Percentiles rank a stretch among this genome's conserved stretches.
phyloP scores from a whole-genome alignment of 2,888 invertebrate species.

The Cynaeus angustus region DNA sequence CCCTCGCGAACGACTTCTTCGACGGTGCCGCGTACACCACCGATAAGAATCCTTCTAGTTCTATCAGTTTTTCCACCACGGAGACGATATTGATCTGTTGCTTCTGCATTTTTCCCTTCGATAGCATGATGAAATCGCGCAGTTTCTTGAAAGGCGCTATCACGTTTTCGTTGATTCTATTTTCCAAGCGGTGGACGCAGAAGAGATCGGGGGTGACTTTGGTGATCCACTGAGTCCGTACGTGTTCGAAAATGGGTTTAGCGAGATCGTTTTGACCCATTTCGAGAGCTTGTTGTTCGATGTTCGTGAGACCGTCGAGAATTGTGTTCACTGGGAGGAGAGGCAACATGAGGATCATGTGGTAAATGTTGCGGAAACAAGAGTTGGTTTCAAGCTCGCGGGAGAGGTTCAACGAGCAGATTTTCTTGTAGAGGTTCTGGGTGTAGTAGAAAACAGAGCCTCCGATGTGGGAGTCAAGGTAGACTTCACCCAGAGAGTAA shows the following conservation, averaged over 20 bases:
- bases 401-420: slow-evolving; percentile 64
- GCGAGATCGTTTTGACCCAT: slow-evolving; percentile 58
- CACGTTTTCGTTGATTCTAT: slow-evolving; percentile 68
- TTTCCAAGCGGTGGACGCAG: slow-evolving; percentile 68
- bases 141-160: slow-evolving; percentile 69
- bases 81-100: slow-evolving; percentile 57
- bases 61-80: slow-evolving; percentile 67
- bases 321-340: slow-evolving; percentile 68
- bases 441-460: slow-evolving; percentile 69
- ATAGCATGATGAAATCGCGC: slow-evolving; percentile 64
- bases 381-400: slow-evolving; percentile 66
- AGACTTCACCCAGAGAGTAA: slow-evolving; percentile 67
- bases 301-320: slow-evolving; percentile 65
- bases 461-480: slow-evolving; percentile 66
- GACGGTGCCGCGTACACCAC: slow-evolving; percentile 60
- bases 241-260: slow-evolving; percentile 63
- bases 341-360: slow-evolving; percentile 69
- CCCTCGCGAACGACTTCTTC: slow-evolving; percentile 65
- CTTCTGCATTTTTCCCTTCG: slow-evolving; percentile 63
- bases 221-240: slow-evolving; percentile 64
- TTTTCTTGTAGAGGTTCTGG: slow-evolving; percentile 68
- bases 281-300: slow-evolving; percentile 65
- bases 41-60: slow-evolving; percentile 65
- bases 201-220: slow-evolving; percentile 68
- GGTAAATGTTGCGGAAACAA: slow-evolving; percentile 67